Evolutionary conservation across 2,888 invertebrate species (phyloP), one percentile per base, ranked within the genome.

Genomic region (Acanthosepion pharaonis): DNA sequence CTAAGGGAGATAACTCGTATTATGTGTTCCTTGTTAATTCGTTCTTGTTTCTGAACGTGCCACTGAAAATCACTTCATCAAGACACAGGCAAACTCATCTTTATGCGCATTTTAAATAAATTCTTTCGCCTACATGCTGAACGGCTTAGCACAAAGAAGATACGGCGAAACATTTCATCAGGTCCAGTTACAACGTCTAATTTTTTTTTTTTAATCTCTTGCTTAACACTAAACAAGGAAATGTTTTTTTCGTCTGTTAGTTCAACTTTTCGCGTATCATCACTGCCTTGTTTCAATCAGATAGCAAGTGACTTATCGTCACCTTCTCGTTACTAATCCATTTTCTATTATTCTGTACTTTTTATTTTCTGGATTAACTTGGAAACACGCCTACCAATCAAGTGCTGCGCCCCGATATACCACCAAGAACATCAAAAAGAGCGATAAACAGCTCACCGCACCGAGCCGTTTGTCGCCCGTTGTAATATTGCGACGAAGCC

Each of bases 311-410:
- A 78, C n/a, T 78, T 78, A n/a, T n/a, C 33, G 15, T 33, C n/a
- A 9, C 5, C 15, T 15, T 78, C 5, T n/a, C n/a, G 4, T 11
- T 33, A n/a, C 78, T 11, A 25, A 64, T 64, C 78, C 6, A 6
- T 8, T 78, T 11, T 15, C n/a, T n/a, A 15, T 3, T 0, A 2
- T n/a, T 11, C 4, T n/a, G 5, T 78, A 0, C 18, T n/a, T n/a
- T 78, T 78, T 33, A 23, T 33, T 78, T 33, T 33, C n/a, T 33
- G 78, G n/a, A 33, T 33, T 33, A 33, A 15, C 78, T 78, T 78
- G 15, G 8, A 33, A 23, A 11, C 1, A 78, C 78, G n/a, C 11
- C n/a, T n/a, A n/a, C 8, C 33, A n/a, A 78, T 78, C 78, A 78
- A n/a, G 15, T 33, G 18, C n/a, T 33, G n/a, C 33, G 11, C n/a